Evolutionary conservation across 2,797 vertebrate species (phyloP), one percentile per base, ranked within the genome.

Genomic region (Oophaga sylvatica): DNA sequence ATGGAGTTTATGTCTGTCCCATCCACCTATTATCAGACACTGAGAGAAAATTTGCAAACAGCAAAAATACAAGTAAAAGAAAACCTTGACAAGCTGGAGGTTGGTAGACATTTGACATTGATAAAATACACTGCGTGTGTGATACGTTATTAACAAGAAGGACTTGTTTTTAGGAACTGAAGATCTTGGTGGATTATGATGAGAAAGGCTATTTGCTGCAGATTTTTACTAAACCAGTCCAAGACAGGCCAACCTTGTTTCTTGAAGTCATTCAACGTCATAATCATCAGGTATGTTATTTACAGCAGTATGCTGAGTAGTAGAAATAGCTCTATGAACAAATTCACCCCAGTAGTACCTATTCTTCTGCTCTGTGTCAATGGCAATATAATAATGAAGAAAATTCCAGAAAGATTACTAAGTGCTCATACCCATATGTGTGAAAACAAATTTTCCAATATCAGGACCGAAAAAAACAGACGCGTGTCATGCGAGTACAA

Each of bases 171-270:
- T 91, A 97, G 98, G 96, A 98, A 85, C 94, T 99, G 92, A 98
- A 95, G 90, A 98, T 99, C 92, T 93, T 99, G 92, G 96, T 99
- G 91, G 98, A 99, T 93, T 98, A 94, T 9, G 98, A 99, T 19
- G 97, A 99, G 90, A 96, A 98, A 4, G 98, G 98, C 22, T 99
- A 99, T 90, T 94, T 99, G 89, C 97, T 99, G 56, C 98, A 99
- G 92, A 99, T 99, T 94, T 99, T 99, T 94, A 99, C 97, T 87
- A 99, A 99, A 87, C 98, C 98, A 0, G 92, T 99, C 76, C 98
- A 99, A 92, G 98, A 99, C 93, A 96, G 98, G 15, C 98, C 98
- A 85, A 99, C 98, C 0, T 95, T 99, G 80, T 99, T 99, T 89
- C 92, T 99, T 91, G 98, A 99, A 87, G 96, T 99, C 90, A 99